Base-by-base conservation (phyloP, 1,140 invertebrate species). In the Lucilia sericata region DNA sequence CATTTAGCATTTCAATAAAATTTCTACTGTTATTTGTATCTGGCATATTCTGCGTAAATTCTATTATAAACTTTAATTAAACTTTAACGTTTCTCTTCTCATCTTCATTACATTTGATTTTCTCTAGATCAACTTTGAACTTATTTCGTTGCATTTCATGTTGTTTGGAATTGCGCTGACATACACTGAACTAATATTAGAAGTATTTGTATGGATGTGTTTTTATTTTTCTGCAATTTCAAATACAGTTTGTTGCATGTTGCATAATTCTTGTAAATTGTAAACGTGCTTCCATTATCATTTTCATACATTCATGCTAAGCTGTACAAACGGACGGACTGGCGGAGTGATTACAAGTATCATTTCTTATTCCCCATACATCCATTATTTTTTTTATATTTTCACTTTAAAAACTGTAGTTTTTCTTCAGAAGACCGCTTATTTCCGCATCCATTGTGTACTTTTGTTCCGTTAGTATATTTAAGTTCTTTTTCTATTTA, bases 51-150 rank as follows among this genome's bases (percentile, higher is more conserved):
- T 70, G 65, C n/a, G n/a, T 70, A 55, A 21, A 70, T 70, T 70
- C 65, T 70, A 70, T 70, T 70, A 70, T 21, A 19, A 70, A 21
- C 65, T 70, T 70, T 21, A 70, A 70, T 70, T 70, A 70, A 70
- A 21, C 65, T 70, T 70, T 70, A 70, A 21, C 65, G 65, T 70
- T 70, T 70, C 21, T 25, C 8, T 5, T 70, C 5, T 70, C 19
- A 21, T 70, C 25, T 30, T 30, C 25, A 17, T 70, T 19, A 19
- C 9, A 21, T 60, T 17, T 60, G 14, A n/a, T 17, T 17, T n/a
- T n/a, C 55, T 60, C 14, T 2, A 60, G 14, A 2, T 60, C 55
- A 70, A 70, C 65, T 70, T 70, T 70, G 65, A 70, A 70, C 65
- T 70, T 55, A 55, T 14, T 55, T 55, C 17, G 7, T 49, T 49